phyloP scores from a whole-genome alignment of 2,797 vertebrate genomes.

The Melanotaenia nigrans region DNA sequence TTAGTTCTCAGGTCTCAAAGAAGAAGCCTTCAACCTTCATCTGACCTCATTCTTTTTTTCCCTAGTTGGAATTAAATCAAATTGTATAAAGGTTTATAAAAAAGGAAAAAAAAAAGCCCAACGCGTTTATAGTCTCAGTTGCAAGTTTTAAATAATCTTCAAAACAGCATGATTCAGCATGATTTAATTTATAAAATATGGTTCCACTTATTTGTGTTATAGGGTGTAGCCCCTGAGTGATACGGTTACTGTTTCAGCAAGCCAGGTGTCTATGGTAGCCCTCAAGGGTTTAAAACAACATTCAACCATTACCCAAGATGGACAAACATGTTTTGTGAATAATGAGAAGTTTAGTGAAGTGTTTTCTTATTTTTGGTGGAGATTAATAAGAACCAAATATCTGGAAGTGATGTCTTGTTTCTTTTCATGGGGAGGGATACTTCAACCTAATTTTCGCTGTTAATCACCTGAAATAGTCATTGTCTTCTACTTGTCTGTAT shows the following conservation, averaged over 20 bases:
- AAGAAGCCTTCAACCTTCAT: neutral
- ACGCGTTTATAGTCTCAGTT: neutral
- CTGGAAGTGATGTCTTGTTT: constrained; percentile 3
- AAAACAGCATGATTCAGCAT: neutral
- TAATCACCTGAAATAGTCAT: neutral
- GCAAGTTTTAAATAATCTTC: neutral
- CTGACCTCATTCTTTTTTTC: neutral
- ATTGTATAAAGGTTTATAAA: neutral
- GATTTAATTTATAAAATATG: constrained; percentile 2
- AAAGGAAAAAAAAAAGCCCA: neutral
- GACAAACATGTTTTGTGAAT: neutral
- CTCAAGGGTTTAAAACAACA: neutral
- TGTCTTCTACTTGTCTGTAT: constrained; percentile 25
- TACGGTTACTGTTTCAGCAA: neutral
- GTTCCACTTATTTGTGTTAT: constrained; percentile 10
- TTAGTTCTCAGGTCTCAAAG: too few relatives aligned
- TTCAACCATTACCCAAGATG: neutral
- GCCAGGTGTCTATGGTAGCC: neutral
- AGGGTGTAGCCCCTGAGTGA: neutral
- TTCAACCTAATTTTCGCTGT: neutral
- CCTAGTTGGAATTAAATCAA: neutral
- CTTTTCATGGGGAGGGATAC: neutral
- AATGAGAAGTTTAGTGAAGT: neutral
- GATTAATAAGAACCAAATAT: neutral
- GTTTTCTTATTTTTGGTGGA: constrained; percentile 4